Evolutionary conservation across 2,797 vertebrate species (phyloP).

Genomic region (Martes flavigula): DNA sequence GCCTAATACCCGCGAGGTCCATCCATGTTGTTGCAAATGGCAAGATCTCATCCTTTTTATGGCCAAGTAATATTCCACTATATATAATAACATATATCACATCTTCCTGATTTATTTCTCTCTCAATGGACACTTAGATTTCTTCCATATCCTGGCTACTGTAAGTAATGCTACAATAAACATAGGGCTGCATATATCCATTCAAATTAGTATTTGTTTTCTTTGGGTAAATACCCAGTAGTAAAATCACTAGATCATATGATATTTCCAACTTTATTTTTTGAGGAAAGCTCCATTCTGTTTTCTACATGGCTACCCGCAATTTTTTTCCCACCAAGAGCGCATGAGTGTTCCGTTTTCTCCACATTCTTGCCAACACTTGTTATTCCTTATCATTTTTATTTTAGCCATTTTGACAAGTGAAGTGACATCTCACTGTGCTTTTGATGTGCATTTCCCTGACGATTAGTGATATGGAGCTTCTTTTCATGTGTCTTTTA

Average conservation of each 20-base stretch:
- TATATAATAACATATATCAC: neutral
- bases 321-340: neutral
- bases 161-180: neutral
- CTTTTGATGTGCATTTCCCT: neutral
- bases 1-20: neutral
- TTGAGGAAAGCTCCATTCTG: neutral
- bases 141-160: neutral
- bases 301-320: neutral
- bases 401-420: neutral
- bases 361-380: neutral
- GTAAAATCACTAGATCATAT: neutral
- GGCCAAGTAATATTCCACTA: neutral
- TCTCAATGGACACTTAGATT: neutral
- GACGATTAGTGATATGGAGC: neutral
- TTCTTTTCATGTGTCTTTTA: neutral
- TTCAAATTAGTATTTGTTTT: neutral
- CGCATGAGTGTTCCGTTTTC: neutral
- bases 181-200: neutral
- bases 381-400: neutral
- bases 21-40: neutral
- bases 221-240: neutral
- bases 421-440: neutral
- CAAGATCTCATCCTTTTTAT: neutral
- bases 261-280: no score
- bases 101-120: neutral